Percentiles rank a stretch among this genome's conserved stretches.
Evolutionary conservation across 2,888 invertebrate species (phyloP).

Genomic region (Sympetrum striolatum): DNA sequence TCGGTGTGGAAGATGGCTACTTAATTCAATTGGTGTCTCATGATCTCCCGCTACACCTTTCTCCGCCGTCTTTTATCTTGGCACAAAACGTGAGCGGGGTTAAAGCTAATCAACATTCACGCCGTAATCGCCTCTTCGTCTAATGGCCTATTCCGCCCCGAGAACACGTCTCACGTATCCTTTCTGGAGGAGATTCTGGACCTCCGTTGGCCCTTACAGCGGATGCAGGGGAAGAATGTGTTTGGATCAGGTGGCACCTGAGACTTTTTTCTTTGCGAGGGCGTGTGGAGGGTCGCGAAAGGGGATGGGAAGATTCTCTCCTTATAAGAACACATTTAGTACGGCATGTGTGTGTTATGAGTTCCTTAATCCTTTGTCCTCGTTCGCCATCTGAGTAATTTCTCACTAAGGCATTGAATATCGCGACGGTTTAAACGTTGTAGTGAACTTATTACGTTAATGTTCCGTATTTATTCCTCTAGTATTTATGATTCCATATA

Average conservation of each 20-base stretch:
- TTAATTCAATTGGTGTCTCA: slow-evolving; percentile 27
- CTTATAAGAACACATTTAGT: neutral
- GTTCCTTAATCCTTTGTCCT: neutral
- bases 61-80: neutral
- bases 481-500: too few species aligned
- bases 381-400: neutral
- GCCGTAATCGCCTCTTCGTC: slow-evolving; percentile 16
- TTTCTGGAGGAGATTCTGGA: slow-evolving; percentile 3
- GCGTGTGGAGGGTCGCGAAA: neutral
- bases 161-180: slow-evolving; percentile 17
- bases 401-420: too few species aligned
- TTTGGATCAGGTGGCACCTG: neutral
- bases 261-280: neutral
- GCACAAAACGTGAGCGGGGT: slow-evolving; percentile 29
- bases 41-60: neutral
- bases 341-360: neutral
- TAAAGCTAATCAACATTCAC: slow-evolving; percentile 33
- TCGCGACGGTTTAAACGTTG: too few species aligned
- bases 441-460: too few species aligned
- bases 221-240: neutral
- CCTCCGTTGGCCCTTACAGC: neutral
- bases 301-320: neutral
- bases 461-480: too few species aligned
- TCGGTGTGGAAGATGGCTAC: neutral
- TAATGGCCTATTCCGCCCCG: slow-evolving; percentile 30